Percentiles rank a stretch among this genome's conserved stretches.
phyloP scores from a whole-genome alignment of 2,113 vertebrate genomes.

The Pelvicachromis taeniatus region DNA sequence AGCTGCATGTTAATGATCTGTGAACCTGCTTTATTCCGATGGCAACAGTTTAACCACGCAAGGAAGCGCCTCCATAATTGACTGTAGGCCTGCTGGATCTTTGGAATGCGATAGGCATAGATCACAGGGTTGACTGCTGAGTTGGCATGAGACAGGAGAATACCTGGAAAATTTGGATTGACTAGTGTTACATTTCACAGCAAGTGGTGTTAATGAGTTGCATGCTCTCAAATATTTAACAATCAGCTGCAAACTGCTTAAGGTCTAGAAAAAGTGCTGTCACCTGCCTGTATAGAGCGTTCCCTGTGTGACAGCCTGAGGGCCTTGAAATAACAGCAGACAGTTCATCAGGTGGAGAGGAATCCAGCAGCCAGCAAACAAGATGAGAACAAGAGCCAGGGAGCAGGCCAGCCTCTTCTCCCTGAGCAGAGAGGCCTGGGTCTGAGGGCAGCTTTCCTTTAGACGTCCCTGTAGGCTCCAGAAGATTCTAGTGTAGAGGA shows the following conservation, averaged over 20 bases:
- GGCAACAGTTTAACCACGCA: not conserved
- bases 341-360: constrained; percentile 68
- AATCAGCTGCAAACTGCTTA: not conserved
- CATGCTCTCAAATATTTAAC: not conserved
- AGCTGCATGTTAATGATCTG: not conserved
- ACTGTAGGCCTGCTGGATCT: constrained; percentile 53
- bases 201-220: not conserved
- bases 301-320: constrained; percentile 1
- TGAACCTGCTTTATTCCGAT: not conserved
- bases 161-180: constrained; percentile 20
- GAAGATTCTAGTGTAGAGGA: constrained; percentile 60
- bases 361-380: constrained; percentile 65
- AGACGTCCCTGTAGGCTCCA: constrained; percentile 54
- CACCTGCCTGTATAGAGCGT: constrained; percentile 43
- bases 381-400: constrained; percentile 53
- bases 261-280: not conserved
- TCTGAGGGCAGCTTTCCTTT: constrained; percentile 34
- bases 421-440: constrained; percentile 42
- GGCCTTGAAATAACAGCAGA: constrained; percentile 18
- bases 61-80: constrained; percentile 56
- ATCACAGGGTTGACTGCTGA: constrained; percentile 66
- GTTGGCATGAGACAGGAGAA: constrained; percentile 62
- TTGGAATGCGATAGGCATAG: constrained; percentile 63
- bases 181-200: not conserved
- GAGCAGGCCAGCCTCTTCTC: constrained; percentile 61